Evolutionary conservation across 2,113 vertebrate species (phyloP).

Genomic region (Corythoichthys intestinalis): DNA sequence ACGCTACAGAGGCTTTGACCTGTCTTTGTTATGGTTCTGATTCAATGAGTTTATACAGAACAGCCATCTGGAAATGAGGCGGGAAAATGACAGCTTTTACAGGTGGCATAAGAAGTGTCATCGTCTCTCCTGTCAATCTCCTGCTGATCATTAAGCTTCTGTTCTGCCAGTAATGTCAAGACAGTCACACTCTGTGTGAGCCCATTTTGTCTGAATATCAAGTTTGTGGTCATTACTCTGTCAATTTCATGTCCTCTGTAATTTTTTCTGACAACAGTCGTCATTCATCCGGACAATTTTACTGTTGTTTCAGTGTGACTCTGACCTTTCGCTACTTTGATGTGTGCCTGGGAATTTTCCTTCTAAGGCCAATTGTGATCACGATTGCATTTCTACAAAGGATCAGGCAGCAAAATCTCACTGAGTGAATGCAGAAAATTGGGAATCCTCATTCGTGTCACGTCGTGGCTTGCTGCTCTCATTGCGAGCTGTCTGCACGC

Average conservation of each 20-base stretch:
- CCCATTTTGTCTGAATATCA: background rate
- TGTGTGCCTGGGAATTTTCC: background rate
- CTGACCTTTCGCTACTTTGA: conserved; percentile 1
- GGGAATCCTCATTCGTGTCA: conserved; percentile 49
- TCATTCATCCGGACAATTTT: background rate
- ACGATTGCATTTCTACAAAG: background rate
- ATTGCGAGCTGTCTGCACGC: conserved; percentile 31
- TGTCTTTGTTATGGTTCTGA: background rate
- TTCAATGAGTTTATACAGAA: background rate
- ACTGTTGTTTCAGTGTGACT: background rate
- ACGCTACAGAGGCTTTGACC: background rate
- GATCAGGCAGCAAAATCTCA: conserved; percentile 11
- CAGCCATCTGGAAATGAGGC: background rate
- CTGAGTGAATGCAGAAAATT: conserved; percentile 16
- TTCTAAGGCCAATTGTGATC: background rate
- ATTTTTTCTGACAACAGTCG: background rate
- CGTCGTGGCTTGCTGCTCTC: conserved; percentile 38
- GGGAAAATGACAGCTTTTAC: background rate
- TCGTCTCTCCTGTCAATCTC: background rate
- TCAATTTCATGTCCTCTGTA: conserved; percentile 1
- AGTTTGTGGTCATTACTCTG: background rate
- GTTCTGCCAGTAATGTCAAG: background rate
- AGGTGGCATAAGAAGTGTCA: background rate
- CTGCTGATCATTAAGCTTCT: background rate
- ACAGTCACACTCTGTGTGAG: background rate